Evolutionary conservation across 2,888 invertebrate genomes (phyloP).

Genomic region (Tachina lurida): DNA sequence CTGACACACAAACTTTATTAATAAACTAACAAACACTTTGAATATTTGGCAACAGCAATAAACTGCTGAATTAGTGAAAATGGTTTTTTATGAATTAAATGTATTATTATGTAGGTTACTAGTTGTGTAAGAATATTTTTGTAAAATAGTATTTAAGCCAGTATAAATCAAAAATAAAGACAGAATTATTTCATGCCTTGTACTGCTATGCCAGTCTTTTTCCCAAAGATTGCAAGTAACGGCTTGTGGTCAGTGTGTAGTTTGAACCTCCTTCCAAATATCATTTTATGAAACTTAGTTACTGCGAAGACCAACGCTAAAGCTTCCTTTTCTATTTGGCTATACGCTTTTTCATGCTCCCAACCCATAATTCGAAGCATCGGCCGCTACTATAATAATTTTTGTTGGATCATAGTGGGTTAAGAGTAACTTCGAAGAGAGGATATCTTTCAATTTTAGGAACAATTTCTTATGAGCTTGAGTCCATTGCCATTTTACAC

Average conservation of each 20-base stretch:
- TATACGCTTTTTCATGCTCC: slow-evolving; percentile 47
- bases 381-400: slow-evolving; percentile 70
- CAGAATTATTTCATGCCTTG: too few relatives aligned
- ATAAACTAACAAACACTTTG: too few relatives aligned
- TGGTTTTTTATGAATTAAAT: too few relatives aligned
- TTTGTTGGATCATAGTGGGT: slow-evolving; percentile 69
- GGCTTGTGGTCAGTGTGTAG: slow-evolving; percentile 70
- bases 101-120: too few relatives aligned
- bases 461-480: slow-evolving; percentile 39
- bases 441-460: slow-evolving; percentile 61
- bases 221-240: slow-evolving; percentile 70
- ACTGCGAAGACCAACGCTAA: slow-evolving; percentile 66
- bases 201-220: slow-evolving; percentile 7
- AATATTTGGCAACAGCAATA: too few relatives aligned
- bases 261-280: slow-evolving; percentile 62
- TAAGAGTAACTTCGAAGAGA: slow-evolving; percentile 62
- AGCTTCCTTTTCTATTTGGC: slow-evolving; percentile 59
- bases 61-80: too few relatives aligned
- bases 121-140: too few relatives aligned
- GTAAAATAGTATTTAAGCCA: too few relatives aligned
- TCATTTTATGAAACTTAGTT: slow-evolving; percentile 67
- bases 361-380: too few relatives aligned
- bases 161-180: too few relatives aligned
- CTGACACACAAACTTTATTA: too few relatives aligned
- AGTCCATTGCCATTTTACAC: slow-evolving; percentile 58